These are phyloP conservation scores for Epiperipatus broadwayi DNA, from an alignment of 2,888 invertebrate genomes.

Conservation along the genomic window DNA sequence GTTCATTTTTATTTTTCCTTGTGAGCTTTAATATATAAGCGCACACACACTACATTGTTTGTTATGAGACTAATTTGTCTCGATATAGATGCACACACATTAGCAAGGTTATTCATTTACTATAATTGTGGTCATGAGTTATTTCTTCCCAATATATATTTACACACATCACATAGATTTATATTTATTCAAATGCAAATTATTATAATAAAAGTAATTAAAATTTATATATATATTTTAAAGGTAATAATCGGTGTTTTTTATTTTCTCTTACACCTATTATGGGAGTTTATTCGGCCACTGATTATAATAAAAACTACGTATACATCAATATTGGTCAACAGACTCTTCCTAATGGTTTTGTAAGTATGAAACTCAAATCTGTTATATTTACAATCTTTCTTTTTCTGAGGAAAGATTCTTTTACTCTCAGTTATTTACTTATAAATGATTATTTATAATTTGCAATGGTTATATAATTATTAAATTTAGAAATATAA, in stretches of 20 bases:
- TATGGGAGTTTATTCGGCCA: slow-evolving; percentile 54
- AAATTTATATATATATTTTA: slow-evolving; percentile 14
- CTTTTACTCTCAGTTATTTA: neutral
- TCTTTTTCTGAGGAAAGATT: neutral
- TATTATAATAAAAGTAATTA: slow-evolving; percentile 8
- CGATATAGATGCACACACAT: too few relatives aligned
- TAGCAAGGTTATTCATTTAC: too few relatives aligned
- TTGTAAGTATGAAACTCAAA: slow-evolving; percentile 32
- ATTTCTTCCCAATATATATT: neutral
- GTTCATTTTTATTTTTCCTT: too few relatives aligned
- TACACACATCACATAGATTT: too few relatives aligned
- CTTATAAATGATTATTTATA: too few relatives aligned
- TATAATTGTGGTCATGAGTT: too few relatives aligned
- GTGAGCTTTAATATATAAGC: too few relatives aligned
- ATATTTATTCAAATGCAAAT: too few relatives aligned
- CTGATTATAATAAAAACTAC: slow-evolving; percentile 68
- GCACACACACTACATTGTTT: too few relatives aligned
- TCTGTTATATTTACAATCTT: neutral
- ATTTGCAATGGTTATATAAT: too few relatives aligned
- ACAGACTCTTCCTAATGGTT: slow-evolving; percentile 79
- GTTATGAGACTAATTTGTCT: too few relatives aligned
- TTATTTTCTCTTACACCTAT: slow-evolving; percentile 62
- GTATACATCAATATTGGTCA: slow-evolving; percentile 80
- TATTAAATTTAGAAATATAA: too few relatives aligned
- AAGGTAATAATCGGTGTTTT: slow-evolving; percentile 51